Conservation (phyloP, 2,888 invertebrate genomes). For the Geotrupes spiniger region DNA sequence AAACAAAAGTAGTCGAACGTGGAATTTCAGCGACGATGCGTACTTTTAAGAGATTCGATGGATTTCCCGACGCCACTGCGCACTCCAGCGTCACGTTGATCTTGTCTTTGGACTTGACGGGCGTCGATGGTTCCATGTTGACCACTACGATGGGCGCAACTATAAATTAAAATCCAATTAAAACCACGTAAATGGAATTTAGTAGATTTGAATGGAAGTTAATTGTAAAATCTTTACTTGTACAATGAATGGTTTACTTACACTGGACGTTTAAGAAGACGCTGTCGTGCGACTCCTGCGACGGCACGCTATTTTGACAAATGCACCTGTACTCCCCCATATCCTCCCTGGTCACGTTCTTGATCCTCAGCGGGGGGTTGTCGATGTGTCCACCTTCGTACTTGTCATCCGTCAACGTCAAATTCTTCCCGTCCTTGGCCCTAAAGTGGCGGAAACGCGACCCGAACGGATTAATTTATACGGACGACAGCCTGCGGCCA, state of each 20-base stretch:
- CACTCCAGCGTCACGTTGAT: conserved; percentile 81
- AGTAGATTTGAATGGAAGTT: too few relatives aligned
- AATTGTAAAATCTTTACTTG: too few relatives aligned
- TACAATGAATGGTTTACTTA: conserved; percentile 62
- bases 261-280: conserved; percentile 79
- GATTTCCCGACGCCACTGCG: conserved; percentile 77
- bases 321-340: conserved; percentile 83
- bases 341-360: conserved; percentile 72
- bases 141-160: conserved; percentile 77
- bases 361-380: conserved; percentile 74
- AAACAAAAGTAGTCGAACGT: conserved; percentile 1
- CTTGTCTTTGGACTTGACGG: conserved; percentile 75
- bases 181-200: neutral
- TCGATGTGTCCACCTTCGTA: conserved; percentile 75
- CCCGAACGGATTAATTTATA: neutral
- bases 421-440: conserved; percentile 65
- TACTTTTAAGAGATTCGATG: conserved; percentile 68
- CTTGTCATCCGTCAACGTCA: conserved; percentile 59
- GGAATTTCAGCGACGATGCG: conserved; percentile 1
- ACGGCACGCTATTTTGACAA: conserved; percentile 76
- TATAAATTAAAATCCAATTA: conserved; percentile 45
- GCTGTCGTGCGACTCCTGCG: conserved; percentile 68
- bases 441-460: too few relatives aligned
- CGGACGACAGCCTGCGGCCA: conserved; percentile 18
- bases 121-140: conserved; percentile 71